phyloP scores from a whole-genome alignment of 2,797 vertebrate genomes.

The Hemitrygon akajei region DNA sequence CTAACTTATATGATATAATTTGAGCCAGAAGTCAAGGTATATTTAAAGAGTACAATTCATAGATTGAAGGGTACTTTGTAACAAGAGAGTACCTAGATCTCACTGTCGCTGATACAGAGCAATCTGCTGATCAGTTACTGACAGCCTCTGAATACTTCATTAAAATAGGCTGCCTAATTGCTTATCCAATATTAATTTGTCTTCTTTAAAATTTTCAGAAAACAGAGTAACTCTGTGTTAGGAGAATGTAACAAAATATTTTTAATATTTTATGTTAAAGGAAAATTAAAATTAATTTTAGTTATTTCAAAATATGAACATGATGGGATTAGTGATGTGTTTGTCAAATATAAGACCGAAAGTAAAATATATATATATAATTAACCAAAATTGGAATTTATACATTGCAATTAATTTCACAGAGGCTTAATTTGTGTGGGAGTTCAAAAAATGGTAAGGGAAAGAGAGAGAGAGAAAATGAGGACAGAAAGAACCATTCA shows the following conservation, averaged over 20 bases:
- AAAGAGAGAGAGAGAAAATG: not conserved
- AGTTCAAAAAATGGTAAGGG: not conserved
- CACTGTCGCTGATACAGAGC: not conserved
- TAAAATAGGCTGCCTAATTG: not conserved
- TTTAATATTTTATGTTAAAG: not conserved
- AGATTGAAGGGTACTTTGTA: not conserved
- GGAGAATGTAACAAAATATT: not conserved
- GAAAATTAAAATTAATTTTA: not conserved
- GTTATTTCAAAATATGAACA: not conserved
- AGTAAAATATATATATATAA: not conserved
- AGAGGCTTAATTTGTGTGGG: not conserved
- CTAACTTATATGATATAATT: not conserved
- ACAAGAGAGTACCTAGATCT: not conserved
- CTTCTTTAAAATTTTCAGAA: not conserved
- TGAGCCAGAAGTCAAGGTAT: not conserved
- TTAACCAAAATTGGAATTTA: constrained; percentile 11
- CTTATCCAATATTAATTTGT: not conserved
- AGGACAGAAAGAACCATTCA: not conserved
- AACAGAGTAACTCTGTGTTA: not conserved
- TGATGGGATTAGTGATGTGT: not conserved
- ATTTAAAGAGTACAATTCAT: not conserved
- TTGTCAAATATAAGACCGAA: not conserved
- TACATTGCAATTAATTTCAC: constrained; percentile 15
- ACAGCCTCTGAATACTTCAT: not conserved
- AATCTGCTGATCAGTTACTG: not conserved